These are phyloP conservation scores for Microcebus lehilahytsara DNA, from an alignment of 2,113 vertebrate genomes.

Conservation along the genomic window DNA sequence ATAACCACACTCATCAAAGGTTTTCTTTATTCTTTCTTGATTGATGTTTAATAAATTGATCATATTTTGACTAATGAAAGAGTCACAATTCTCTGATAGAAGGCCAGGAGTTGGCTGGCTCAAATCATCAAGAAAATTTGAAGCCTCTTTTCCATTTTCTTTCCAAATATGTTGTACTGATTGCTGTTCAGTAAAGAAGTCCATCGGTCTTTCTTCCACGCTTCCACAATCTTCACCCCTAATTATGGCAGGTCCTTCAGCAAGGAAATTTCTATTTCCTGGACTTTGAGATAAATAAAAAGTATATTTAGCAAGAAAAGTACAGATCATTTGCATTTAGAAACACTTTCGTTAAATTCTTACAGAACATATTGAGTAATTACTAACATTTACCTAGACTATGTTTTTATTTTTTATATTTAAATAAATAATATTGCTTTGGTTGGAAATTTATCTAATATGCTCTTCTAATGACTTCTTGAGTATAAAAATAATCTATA, in stretches of 20 bases:
- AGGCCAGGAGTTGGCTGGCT: conserved; percentile 13
- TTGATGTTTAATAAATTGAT: conserved; percentile 62
- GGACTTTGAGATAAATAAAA: conserved; percentile 60
- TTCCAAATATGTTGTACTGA: neutral
- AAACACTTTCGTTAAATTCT: conserved; percentile 36
- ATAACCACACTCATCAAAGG: neutral
- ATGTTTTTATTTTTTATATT: conserved; percentile 7
- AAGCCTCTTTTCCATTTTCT: conserved; percentile 48
- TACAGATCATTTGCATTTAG: conserved; percentile 9
- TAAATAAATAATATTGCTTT: conserved; percentile 28
- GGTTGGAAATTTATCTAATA: neutral
- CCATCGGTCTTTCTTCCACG: conserved; percentile 36
- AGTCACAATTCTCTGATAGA: conserved; percentile 55
- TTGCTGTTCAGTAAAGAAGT: conserved; percentile 67
- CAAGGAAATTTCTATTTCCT: conserved; percentile 58
- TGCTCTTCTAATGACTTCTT: neutral
- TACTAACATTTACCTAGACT: neutral
- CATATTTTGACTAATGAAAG: conserved; percentile 65
- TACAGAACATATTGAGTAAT: neutral
- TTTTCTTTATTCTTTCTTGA: conserved; percentile 59
- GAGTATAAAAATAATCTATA: neutral
- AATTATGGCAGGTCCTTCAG: conserved; percentile 50
- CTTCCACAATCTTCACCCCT: conserved; percentile 46
- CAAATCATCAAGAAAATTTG: conserved; percentile 70
- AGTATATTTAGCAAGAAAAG: conserved; percentile 51